Evolutionary conservation across 23 tunicate genomes (phyloP).

Genomic region (Phallusia fumigata): DNA sequence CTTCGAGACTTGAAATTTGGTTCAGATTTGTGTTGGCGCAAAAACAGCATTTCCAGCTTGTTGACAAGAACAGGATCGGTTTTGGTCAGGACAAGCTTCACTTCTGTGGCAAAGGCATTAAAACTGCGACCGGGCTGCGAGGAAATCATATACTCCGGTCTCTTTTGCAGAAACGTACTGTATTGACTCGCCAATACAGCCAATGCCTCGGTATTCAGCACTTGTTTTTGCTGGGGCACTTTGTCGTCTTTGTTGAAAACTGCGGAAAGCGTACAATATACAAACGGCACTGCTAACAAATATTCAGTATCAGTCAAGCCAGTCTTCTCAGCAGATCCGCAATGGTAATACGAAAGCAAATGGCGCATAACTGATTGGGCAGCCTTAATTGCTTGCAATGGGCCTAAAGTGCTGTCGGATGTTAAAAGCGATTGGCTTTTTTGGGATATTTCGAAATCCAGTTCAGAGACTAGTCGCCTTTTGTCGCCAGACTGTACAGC

Average conservation of each 20-base stretch:
- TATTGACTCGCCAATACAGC: constrained; percentile 58
- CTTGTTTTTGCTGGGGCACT: background rate
- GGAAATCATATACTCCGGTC: constrained; percentile 42
- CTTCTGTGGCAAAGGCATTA: constrained; percentile 11
- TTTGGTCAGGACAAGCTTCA: constrained; percentile 4
- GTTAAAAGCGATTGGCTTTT: constrained; percentile 58
- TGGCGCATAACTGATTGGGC: constrained; percentile 65
- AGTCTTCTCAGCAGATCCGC: background rate
- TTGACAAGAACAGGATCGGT: constrained; percentile 26
- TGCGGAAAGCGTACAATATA: constrained; percentile 43
- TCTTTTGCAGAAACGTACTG: constrained; percentile 41
- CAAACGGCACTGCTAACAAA: constrained; percentile 67
- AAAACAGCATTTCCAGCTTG: constrained; percentile 7
- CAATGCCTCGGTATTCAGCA: constrained; percentile 48
- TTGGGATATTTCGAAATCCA: constrained; percentile 81
- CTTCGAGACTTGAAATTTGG: background rate
- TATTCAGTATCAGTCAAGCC: constrained; percentile 56
- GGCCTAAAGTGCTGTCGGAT: constrained; percentile 43
- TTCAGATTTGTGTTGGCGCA: background rate
- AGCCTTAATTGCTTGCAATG: constrained; percentile 30
- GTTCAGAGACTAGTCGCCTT: constrained; percentile 42
- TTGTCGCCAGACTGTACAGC: constrained; percentile 45
- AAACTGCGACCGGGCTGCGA: constrained; percentile 23
- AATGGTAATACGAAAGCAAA: constrained; percentile 65
- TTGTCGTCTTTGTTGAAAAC: background rate